Evolutionary conservation across 2,113 vertebrate genomes (phyloP), one percentile per base, ranked within the genome.

Genomic region (Falcunculus frontatus): DNA sequence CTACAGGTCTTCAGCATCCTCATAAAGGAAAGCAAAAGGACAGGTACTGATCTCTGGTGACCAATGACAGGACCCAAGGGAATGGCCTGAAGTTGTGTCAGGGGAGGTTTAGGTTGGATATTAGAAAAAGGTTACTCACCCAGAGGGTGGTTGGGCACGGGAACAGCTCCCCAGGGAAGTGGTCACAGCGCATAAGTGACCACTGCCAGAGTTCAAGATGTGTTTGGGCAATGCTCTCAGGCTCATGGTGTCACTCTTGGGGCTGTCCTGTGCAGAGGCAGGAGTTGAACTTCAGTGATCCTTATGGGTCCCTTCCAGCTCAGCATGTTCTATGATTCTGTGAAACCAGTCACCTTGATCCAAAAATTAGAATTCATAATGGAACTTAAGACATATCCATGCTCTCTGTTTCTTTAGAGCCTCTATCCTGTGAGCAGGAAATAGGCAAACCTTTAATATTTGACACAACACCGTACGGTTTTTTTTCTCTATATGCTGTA

Each of bases 151-250:
- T 7, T 76, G 53, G 44, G 21, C 12, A 6, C 17, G 50, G 37
- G 26, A 68, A 15, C 35, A 50, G 26, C 26, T 76, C 26, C 26
- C 26, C 44, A 59, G 62, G 7, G 27, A 26, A 67, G 44, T 14
- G 32, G 8, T 3, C 52, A 30, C 52, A 57, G 35, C 19, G 30
- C 3, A 0, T 10, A 18, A 5, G 9, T 41, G 19, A 6, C n/a
- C 41, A 47, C 4, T 17, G 26, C 1, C 44, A 50, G 53, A 18
- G 21, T 10, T 68, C 37, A 44, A 52, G 53, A 14, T 44, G 17
- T 9, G 7, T 59, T 35, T 37, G 27, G 26, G 37, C 13, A 59
- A 37, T 49, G 20, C 32, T 42, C 6, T 76, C 44, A 27, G 32
- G 63, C 26, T 20, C 16, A 8, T 27, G 32, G 17, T 15, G 17